These are phyloP conservation scores for Clanis bilineata DNA, from an alignment of 2,888 invertebrate species.

Conservation along the genomic window DNA sequence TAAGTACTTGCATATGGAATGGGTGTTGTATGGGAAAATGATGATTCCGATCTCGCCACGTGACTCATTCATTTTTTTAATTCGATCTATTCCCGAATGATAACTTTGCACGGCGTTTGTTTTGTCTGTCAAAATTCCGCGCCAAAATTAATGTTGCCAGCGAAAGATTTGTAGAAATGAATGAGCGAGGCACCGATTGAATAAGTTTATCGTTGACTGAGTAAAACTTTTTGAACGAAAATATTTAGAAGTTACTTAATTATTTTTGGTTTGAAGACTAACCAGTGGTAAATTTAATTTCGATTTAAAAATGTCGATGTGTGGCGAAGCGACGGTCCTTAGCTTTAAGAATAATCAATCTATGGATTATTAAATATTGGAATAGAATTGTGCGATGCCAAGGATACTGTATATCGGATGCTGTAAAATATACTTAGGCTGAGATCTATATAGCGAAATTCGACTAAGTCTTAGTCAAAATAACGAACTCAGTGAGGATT, in stretches of 20 bases:
- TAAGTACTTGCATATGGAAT: slow-evolving; percentile 37
- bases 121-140: slow-evolving; percentile 31
- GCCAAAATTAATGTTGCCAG: slow-evolving; percentile 30
- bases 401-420: no score
- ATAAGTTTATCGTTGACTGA: slow-evolving; percentile 24
- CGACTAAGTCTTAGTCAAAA: no score
- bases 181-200: slow-evolving; percentile 37
- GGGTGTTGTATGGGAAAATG: slow-evolving; percentile 33
- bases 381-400: no score
- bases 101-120: slow-evolving; percentile 29
- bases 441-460: no score
- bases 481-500: no score
- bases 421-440: no score
- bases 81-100: slow-evolving; percentile 30
- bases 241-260: slow-evolving; percentile 2
- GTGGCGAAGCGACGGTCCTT: neutral
- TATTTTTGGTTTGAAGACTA: slow-evolving; percentile 9
- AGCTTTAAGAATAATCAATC: no score
- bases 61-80: slow-evolving; percentile 27
- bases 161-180: slow-evolving; percentile 29
- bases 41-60: slow-evolving; percentile 19
- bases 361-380: no score
- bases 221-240: slow-evolving; percentile 24
- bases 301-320: neutral
- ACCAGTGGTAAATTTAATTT: neutral